phyloP scores from a whole-genome alignment of 1,140 invertebrate species.

The Drosophila seguyi region DNA sequence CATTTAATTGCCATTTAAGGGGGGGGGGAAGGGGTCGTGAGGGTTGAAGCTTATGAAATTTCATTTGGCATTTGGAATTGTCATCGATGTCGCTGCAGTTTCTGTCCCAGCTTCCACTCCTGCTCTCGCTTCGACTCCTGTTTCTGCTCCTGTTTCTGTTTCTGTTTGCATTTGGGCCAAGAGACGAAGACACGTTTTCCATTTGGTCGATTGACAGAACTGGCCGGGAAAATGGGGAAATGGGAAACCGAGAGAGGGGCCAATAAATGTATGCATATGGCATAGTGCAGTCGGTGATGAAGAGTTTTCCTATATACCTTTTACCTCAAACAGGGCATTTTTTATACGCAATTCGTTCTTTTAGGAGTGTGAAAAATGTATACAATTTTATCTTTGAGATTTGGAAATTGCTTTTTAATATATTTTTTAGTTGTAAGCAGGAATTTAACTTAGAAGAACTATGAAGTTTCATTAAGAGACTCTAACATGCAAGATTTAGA shows the following conservation, averaged over 20 bases:
- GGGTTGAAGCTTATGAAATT: slow-evolving; percentile 69
- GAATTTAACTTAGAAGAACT: background rate
- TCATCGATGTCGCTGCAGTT: slow-evolving; percentile 42
- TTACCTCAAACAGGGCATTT: slow-evolving; percentile 8
- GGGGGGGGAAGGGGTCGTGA: slow-evolving; percentile 15
- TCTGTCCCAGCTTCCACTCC: background rate
- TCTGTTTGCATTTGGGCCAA: slow-evolving; percentile 60
- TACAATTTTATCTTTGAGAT: background rate
- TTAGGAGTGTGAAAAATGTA: background rate
- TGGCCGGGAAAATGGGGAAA: background rate
- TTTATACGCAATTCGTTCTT: background rate
- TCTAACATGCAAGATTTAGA: background rate
- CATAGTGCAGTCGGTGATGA: slow-evolving; percentile 1
- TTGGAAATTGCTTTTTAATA: background rate
- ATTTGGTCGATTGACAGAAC: slow-evolving; percentile 68
- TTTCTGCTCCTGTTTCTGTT: slow-evolving; percentile 13
- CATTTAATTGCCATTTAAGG: slow-evolving; percentile 78
- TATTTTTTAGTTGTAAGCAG: background rate
- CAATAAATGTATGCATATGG: slow-evolving; percentile 37
- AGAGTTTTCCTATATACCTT: background rate
- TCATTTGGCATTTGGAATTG: slow-evolving; percentile 71
- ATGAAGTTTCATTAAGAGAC: background rate
- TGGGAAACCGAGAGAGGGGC: background rate
- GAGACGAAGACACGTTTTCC: slow-evolving; percentile 65
- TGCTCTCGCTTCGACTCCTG: background rate